Evolutionary conservation across 1,140 invertebrate species (phyloP), one percentile per base, ranked within the genome.

Genomic region (Nasonia longicornis): DNA sequence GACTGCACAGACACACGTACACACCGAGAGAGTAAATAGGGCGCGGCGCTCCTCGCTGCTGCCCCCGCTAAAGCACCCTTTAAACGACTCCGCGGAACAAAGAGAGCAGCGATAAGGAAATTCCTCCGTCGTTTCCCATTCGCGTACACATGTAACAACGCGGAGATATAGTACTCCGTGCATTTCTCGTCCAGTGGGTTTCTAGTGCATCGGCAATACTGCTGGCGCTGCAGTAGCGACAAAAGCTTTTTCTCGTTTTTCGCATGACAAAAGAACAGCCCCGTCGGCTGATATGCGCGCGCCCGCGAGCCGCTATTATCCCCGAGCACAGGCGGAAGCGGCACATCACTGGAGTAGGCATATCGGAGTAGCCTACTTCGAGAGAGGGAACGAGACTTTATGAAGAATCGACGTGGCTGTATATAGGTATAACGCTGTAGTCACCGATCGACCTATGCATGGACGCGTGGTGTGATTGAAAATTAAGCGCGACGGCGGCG

Each of bases 331-430:
- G 20, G 38, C 10, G 22, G 71, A 45, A 73, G 20, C 20, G n/a
- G 12, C 3, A 42, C 72, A 26, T 29, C 72, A 42, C 2, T 48
- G 7, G 64, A 29, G 22, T n/a, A 38, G 45, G 45, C 20, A 63
- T 29, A 74, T 74, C 72, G 48, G 72, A 58, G 72, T 48, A 74
- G 29, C 72, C 72, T 63, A 74, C 22, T 74, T 74, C 26, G 72
- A 52, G 26, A 26, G 29, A 63, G 48, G 38, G 69, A 70, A 42
- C 64, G 22, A 31, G 52, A 20, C 20, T n/a, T 58, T 58, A n/a
- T 58, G 16, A 16, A 58, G 52, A 20, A 58, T 58, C 20, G 52
- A 58, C 4, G 16, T 58, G 16, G 31, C 31, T 42, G 8, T 42
- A 42, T 42, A 42, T 10, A 42, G 10, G 38, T 42, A 42, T 26